These are phyloP conservation scores for Pachliopta kotzebuea DNA, from an alignment of 2,888 invertebrate species.

Conservation along the genomic window DNA sequence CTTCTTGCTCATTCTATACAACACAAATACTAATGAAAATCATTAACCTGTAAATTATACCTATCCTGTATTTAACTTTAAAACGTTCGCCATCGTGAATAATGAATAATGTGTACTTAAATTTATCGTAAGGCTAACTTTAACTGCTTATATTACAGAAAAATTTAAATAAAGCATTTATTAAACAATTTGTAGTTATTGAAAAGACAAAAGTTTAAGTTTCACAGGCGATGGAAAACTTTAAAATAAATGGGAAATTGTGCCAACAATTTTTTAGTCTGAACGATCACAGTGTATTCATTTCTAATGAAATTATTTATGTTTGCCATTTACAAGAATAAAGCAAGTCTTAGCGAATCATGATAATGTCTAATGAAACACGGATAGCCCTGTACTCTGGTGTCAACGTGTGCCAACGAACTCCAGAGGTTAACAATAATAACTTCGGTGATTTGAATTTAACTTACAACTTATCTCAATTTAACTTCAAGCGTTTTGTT, in stretches of 20 bases:
- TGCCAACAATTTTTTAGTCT: background rate
- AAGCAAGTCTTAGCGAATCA: conserved; percentile 18
- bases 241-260: background rate
- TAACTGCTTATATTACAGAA: no score
- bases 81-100: no score
- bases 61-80: no score
- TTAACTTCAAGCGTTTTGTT: conserved; percentile 17
- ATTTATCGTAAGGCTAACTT: no score
- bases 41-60: no score
- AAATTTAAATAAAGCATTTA: no score
- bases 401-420: conserved; percentile 53
- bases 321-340: background rate
- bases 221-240: background rate
- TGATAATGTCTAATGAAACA: conserved; percentile 39
- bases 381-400: conserved; percentile 39
- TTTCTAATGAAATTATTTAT: background rate
- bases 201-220: no score
- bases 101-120: no score
- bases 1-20: no score
- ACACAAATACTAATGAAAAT: no score
- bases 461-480: conserved; percentile 32
- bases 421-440: conserved; percentile 41
- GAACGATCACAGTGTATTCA: background rate
- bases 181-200: no score
- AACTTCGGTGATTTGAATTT: conserved; percentile 35